Evolutionary conservation across 1,140 invertebrate genomes (phyloP).

Genomic region (Pseudomyrmex sp.): DNA sequence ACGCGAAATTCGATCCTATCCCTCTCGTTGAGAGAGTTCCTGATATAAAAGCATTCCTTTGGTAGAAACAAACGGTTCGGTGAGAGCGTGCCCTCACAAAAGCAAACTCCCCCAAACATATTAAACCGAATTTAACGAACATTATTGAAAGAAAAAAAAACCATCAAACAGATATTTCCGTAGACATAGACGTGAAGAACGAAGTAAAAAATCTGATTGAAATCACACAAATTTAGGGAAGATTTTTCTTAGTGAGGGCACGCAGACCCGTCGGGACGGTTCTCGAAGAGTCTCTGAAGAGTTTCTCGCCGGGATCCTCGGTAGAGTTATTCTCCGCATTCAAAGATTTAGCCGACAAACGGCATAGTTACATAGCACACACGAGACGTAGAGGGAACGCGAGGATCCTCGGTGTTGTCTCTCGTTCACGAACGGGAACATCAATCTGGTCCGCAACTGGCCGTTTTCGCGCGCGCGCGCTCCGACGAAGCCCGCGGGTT

Average conservation of each 20-base stretch:
- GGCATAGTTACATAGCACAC: not conserved
- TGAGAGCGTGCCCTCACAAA: not conserved
- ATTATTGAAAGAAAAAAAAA: not conserved
- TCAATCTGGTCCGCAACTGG: not conserved
- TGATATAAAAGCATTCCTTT: conserved; percentile 71
- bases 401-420: not conserved
- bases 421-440: not conserved
- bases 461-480: not conserved
- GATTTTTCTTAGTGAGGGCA: not conserved
- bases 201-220: not conserved
- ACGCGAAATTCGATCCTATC: conserved; percentile 11
- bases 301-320: conserved; percentile 6
- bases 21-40: conserved; percentile 62
- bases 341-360: too few species aligned
- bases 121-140: not conserved
- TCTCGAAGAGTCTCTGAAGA: not conserved
- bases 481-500: conserved; percentile 31
- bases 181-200: not conserved
- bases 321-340: too few species aligned
- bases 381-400: not conserved
- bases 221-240: not conserved
- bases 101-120: too few species aligned
- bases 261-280: not conserved
- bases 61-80: not conserved
- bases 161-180: not conserved